These are phyloP conservation scores for Mesoclemmys tuberculata DNA, from an alignment of 2,113 vertebrate species.

Conservation along the genomic window DNA sequence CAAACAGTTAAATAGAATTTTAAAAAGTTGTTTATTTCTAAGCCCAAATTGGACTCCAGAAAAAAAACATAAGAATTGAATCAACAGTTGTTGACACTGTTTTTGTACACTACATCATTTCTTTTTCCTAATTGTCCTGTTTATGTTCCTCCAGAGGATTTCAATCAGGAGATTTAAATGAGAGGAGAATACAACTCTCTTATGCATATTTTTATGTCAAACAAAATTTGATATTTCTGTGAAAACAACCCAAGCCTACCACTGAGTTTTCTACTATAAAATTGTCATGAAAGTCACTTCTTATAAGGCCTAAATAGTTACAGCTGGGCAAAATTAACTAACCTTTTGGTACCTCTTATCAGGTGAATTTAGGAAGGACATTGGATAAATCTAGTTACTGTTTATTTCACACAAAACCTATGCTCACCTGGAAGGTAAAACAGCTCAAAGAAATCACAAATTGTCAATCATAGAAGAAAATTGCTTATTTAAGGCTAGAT, in stretches of 20 bases:
- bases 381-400: not conserved
- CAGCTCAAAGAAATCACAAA: not conserved
- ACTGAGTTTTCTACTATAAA: not conserved
- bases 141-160: not conserved
- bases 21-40: not conserved
- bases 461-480: not conserved
- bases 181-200: not conserved
- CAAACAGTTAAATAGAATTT: not conserved
- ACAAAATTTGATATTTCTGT: not conserved
- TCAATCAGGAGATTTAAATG: not conserved
- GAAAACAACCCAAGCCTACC: not conserved
- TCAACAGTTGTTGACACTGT: not conserved
- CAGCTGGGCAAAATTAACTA: not conserved
- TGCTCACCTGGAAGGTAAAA: not conserved
- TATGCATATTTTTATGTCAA: not conserved
- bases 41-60: not conserved
- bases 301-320: not conserved
- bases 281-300: accelerated
- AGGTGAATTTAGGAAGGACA: not conserved
- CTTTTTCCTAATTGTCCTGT: not conserved
- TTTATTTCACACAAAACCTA: not conserved
- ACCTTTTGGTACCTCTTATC: not conserved
- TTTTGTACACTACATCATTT: accelerated
- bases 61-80: not conserved
- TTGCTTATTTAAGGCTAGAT: not conserved